Base-by-base conservation (phyloP, 2,888 invertebrate species). In the Caenorhabditis sp. region DNA sequence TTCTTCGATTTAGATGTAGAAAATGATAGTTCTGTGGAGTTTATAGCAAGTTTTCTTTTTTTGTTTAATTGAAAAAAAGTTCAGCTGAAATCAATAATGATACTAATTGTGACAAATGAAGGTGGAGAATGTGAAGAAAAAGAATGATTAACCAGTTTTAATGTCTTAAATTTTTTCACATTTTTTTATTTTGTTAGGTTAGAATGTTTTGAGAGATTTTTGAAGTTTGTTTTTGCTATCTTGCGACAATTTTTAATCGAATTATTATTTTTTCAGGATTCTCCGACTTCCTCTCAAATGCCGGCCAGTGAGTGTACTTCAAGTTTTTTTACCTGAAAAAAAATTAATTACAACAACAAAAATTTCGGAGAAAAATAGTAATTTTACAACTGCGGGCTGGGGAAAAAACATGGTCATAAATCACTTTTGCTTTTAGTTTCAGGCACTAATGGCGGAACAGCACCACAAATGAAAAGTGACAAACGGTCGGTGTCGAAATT, bases 1-100 rank as follows among this genome's bases (percentile, higher is more conserved):
- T n/a, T n/a, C n/a, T n/a, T n/a, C n/a, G n/a, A n/a, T n/a, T n/a
- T n/a, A n/a, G n/a, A n/a, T n/a, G n/a, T n/a, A n/a, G n/a, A n/a
- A n/a, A n/a, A n/a, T n/a, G n/a, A n/a, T n/a, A n/a, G n/a, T n/a
- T n/a, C n/a, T n/a, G n/a, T n/a, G n/a, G n/a, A n/a, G n/a, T n/a
- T n/a, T n/a, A n/a, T n/a, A 55, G 12, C 27, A 43, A 24, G 21
- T 58, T 60, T 21, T 55, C 17, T 23, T 53, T 43, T 5, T 21
- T 59, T 58, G 24, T 68, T 57, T 75, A 21, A 27, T 14, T n/a
- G 27, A 21, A 23, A 70, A 10, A 24, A 17, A 68, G 26, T 50
- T 8, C 51, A 51, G 51, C 19, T 51, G 19, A 17, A 43, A 43
- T 43, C 43, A 43, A 43, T 43, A 43, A 43, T 43, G 43, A 43